These are phyloP conservation scores for Anarrhichthys ocellatus DNA, from an alignment of 2,113 vertebrate species.

Conservation along the genomic window DNA sequence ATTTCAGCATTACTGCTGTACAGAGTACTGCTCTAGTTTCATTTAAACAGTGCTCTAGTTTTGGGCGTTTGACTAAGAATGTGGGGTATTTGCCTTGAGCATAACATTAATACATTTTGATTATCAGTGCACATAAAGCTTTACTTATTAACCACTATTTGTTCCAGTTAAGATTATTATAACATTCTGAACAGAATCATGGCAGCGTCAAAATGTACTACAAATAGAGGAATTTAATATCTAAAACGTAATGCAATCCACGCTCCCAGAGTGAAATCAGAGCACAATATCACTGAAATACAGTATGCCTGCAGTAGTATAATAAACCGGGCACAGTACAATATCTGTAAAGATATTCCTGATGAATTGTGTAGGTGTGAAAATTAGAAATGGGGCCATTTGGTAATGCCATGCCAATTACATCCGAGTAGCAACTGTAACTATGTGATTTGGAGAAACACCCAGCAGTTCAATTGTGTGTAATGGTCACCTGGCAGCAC, in stretches of 20 bases:
- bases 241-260: slow-evolving; percentile 22
- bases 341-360: slow-evolving; percentile 53
- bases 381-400: slow-evolving; percentile 74
- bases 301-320: not conserved
- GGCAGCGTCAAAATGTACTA: not conserved
- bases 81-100: slow-evolving; percentile 53
- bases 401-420: slow-evolving; percentile 77
- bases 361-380: slow-evolving; percentile 60
- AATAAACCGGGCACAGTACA: slow-evolving; percentile 17
- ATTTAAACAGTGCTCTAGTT: slow-evolving; percentile 46
- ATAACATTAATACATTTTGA: slow-evolving; percentile 53
- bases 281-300: slow-evolving; percentile 11
- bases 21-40: slow-evolving; percentile 40
- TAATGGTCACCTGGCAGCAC: slow-evolving; percentile 81
- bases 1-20: slow-evolving; percentile 17
- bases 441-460: slow-evolving; percentile 78
- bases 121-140: slow-evolving; percentile 50
- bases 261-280: slow-evolving; percentile 6
- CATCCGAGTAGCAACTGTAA: slow-evolving; percentile 71
- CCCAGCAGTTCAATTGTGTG: slow-evolving; percentile 74
- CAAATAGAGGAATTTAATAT: slow-evolving; percentile 11
- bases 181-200: slow-evolving; percentile 8
- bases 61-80: slow-evolving; percentile 51
- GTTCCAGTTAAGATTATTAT: slow-evolving; percentile 34
- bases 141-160: slow-evolving; percentile 59